phyloP scores from a whole-genome alignment of 2,113 vertebrate species.

The Corynorhinus townsendii region DNA sequence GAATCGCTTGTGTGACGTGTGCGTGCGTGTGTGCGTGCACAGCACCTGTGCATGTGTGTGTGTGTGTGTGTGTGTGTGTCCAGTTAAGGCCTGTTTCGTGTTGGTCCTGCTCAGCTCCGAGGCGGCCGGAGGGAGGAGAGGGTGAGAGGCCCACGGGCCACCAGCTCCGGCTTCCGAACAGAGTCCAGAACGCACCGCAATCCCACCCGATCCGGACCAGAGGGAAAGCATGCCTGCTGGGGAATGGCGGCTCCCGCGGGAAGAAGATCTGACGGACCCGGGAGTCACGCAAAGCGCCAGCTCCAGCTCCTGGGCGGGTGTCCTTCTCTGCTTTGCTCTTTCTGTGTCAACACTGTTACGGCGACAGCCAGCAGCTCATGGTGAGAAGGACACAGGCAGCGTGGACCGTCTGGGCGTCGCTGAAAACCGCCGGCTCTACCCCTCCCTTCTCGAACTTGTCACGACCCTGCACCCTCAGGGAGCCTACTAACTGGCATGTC shows the following conservation, averaged over 20 bases:
- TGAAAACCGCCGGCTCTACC: not conserved
- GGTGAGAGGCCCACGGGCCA: conserved; percentile 13
- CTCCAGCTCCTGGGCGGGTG: conserved; percentile 57
- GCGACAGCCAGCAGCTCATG: conserved; percentile 51
- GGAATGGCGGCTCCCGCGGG: conserved; percentile 75
- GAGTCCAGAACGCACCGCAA: conserved; percentile 39
- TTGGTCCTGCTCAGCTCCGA: not conserved
- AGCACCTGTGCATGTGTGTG: not conserved
- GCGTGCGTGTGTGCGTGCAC: not conserved
- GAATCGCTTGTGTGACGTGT: rapidly evolving
- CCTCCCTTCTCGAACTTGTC: not conserved
- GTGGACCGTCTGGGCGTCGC: not conserved
- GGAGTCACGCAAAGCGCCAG: not conserved
- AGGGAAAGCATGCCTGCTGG: conserved; percentile 74
- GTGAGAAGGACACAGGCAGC: not conserved
- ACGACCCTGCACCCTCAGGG: not conserved
- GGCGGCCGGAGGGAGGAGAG: not conserved
- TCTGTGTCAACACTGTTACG: not conserved
- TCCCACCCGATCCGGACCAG: conserved; percentile 43
- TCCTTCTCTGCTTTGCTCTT: not conserved
- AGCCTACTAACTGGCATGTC: rapidly evolving
- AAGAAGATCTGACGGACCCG: conserved; percentile 61
- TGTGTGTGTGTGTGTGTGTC: not conserved
- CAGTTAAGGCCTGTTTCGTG: conserved; percentile 48
- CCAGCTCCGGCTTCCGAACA: not conserved